Conservation (phyloP, 2,797 vertebrate genomes). For the Onychomys leucogaster region DNA sequence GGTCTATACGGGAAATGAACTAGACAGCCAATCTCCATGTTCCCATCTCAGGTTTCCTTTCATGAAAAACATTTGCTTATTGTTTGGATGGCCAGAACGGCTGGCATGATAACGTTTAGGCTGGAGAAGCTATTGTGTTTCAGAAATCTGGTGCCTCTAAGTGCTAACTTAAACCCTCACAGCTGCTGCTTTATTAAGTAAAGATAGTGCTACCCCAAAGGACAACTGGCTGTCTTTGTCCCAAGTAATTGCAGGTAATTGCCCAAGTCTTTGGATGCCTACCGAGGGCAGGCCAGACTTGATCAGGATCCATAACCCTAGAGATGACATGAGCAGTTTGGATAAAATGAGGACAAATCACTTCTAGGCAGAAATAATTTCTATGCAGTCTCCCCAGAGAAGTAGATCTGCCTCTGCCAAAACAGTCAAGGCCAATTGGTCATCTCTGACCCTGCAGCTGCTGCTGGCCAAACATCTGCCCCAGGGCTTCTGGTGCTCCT, state of each 20-base stretch:
- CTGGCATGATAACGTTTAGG: background rate
- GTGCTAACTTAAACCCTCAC: background rate
- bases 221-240: background rate
- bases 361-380: slow-evolving; percentile 4
- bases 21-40: background rate
- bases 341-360: background rate
- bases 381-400: background rate
- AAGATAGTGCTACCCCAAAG: background rate
- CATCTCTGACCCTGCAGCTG: background rate
- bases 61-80: slow-evolving; percentile 65
- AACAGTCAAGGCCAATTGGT: slow-evolving; percentile 14
- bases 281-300: background rate
- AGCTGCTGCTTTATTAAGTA: background rate
- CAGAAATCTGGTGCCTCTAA: background rate
- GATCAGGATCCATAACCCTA: background rate
- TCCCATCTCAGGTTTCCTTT: slow-evolving; percentile 49
- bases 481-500: background rate
- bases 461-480: slow-evolving; percentile 24
- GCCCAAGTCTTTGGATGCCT: background rate
- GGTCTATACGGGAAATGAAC: slow-evolving; percentile 4
- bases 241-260: background rate
- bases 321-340: background rate
- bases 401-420: background rate
- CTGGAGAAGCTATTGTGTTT: background rate
- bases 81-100: background rate